phyloP scores from a whole-genome alignment of 2,888 invertebrate genomes.

The Scaptomyza cyrtandrae region DNA sequence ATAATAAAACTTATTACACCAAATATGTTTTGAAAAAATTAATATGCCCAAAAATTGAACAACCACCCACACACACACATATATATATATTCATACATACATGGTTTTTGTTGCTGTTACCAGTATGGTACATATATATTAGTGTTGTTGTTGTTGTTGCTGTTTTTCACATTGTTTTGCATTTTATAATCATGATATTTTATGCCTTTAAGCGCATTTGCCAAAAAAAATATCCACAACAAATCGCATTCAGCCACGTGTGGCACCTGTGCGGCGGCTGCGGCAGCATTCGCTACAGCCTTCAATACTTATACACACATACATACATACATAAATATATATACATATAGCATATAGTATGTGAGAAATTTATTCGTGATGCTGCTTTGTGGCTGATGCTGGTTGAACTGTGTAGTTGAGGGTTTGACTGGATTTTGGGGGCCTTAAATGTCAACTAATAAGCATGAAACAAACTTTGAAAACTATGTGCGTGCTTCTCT shows the following conservation, averaged over 20 bases:
- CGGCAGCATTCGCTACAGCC: constrained; percentile 32
- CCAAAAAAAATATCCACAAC: constrained; percentile 34
- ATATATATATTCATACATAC: background rate
- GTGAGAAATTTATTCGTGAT: constrained; percentile 39
- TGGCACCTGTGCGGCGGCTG: constrained; percentile 46
- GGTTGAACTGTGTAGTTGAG: background rate
- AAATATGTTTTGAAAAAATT: background rate
- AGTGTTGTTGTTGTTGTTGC: constrained; percentile 12
- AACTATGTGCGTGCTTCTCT: background rate
- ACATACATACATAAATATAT: too few species aligned
- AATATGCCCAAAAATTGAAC: background rate
- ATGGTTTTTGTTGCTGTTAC: constrained; percentile 25
- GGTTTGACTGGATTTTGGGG: constrained; percentile 38
- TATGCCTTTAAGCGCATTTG: constrained; percentile 61
- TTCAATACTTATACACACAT: constrained; percentile 33
- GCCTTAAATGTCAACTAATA: constrained; percentile 48
- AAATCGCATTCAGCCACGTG: constrained; percentile 52
- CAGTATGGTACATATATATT: constrained; percentile 1
- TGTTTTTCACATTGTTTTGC: constrained; percentile 43
- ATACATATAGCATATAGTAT: too few species aligned
- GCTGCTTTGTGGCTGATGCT: constrained; percentile 3
- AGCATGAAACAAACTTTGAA: constrained; percentile 41
- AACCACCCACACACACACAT: too few species aligned
- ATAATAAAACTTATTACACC: too few species aligned
- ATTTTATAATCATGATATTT: constrained; percentile 66